Conservation (phyloP, 2,113 vertebrate species). For the Ascaphus truei region DNA sequence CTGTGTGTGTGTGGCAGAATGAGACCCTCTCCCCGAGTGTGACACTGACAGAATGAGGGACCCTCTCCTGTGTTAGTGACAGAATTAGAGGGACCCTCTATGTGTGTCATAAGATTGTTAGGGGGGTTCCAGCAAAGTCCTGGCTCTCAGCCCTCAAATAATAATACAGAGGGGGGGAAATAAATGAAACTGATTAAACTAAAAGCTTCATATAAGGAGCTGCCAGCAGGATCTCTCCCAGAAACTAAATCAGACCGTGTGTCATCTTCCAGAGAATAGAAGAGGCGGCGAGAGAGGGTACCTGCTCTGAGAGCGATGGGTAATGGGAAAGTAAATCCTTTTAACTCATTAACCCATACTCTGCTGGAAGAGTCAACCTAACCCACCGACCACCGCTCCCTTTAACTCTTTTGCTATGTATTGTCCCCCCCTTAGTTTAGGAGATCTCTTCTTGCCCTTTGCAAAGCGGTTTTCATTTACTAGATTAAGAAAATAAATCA, state of each 20-base stretch:
- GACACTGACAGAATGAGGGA: neutral
- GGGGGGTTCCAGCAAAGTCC: neutral
- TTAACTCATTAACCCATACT: slow-evolving; percentile 3
- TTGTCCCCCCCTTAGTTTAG: too few species aligned
- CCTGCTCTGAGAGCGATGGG: neutral
- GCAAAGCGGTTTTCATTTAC: too few species aligned
- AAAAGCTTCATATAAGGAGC: slow-evolving; percentile 26
- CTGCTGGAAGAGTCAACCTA: too few species aligned
- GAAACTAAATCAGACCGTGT: slow-evolving; percentile 30
- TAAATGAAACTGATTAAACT: slow-evolving; percentile 33
- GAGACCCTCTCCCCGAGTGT: neutral
- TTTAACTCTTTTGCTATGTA: too few species aligned
- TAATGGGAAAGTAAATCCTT: neutral
- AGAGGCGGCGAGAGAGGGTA: neutral
- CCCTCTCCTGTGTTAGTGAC: neutral
- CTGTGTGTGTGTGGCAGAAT: neutral
- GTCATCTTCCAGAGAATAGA: slow-evolving; percentile 4
- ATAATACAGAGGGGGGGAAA: neutral
- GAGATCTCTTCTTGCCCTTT: too few species aligned
- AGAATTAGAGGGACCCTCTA: too few species aligned
- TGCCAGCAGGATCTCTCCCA: slow-evolving; percentile 26
- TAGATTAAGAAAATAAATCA: too few species aligned
- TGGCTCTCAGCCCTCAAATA: slow-evolving; percentile 15
- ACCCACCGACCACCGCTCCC: too few species aligned
- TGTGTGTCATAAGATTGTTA: too few species aligned